Base-by-base conservation (phyloP, 2,888 invertebrate species). In the Diloba caeruleocephala region DNA sequence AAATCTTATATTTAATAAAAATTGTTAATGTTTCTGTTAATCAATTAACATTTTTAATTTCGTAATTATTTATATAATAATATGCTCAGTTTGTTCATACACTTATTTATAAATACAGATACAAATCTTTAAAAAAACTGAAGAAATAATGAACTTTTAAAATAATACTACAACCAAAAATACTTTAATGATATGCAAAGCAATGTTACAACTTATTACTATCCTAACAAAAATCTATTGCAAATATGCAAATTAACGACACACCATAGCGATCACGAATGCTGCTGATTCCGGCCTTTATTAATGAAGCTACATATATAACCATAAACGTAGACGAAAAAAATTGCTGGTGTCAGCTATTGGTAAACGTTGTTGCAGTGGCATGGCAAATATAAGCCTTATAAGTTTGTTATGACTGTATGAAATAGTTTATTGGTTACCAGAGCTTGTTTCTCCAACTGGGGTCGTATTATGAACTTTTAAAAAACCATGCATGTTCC, bases 111-210 rank as follows among this genome's bases (percentile, higher is more conserved):
- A 46, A 54, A 36, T 58, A 64, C 56, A 66, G 46, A 44, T 69
- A 72, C 48, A 54, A 63, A 56, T 60, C 54, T n/a, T n/a, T 54
- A 58, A 36, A 21, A 64, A 51, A 51, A 46, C 45, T 48, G 52
- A 50, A 44, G 54, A 51, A 41, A 36, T 57, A 61, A 65, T 57
- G 55, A 60, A 73, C 58, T 61, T 71, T 66, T 69, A 73, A 68
- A 60, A 72, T 69, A 71, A 70, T 76, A 74, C 67, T 70, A 71
- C 53, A 65, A 71, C 70, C 51, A 71, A 78, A 71, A 79, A 76
- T 76, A 81, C 65, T 81, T 74, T 74, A 79, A 74, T 80, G 78
- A 78, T 81, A 81, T 81, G 77, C 71, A 69, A 79, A 71, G 71
- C 46, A 76, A 78, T 57, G 68, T 64, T 72, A 58, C 36, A 63